Evolutionary conservation across 2,888 invertebrate genomes (phyloP).

Genomic region (Chaitophorus viminalis): DNA sequence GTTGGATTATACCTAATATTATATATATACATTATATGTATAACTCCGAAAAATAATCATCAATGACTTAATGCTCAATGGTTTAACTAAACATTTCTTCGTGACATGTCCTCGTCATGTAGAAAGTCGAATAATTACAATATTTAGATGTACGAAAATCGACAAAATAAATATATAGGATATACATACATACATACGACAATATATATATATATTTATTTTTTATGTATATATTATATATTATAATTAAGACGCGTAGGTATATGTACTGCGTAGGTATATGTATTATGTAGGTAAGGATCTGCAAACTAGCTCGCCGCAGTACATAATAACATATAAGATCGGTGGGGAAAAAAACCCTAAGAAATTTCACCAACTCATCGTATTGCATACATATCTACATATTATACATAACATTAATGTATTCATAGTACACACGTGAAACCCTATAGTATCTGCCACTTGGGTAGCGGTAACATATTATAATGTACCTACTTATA

Average conservation of each 20-base stretch:
- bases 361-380: background rate
- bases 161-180: no score
- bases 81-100: background rate
- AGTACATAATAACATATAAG: background rate
- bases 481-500: no score
- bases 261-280: no score
- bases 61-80: background rate
- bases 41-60: background rate
- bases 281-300: no score
- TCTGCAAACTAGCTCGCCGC: background rate
- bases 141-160: background rate
- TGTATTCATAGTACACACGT: background rate
- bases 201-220: no score
- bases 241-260: no score
- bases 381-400: background rate
- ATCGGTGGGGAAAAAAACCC: background rate
- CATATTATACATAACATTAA: background rate
- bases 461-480: no score
- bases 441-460: background rate
- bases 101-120: background rate
- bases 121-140: background rate
- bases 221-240: no score
- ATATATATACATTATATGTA: background rate
- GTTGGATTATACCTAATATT: background rate
- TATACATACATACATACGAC: no score